Evolutionary conservation across 1,140 invertebrate species (phyloP).

Genomic region (Lordiphosa clarofinis): DNA sequence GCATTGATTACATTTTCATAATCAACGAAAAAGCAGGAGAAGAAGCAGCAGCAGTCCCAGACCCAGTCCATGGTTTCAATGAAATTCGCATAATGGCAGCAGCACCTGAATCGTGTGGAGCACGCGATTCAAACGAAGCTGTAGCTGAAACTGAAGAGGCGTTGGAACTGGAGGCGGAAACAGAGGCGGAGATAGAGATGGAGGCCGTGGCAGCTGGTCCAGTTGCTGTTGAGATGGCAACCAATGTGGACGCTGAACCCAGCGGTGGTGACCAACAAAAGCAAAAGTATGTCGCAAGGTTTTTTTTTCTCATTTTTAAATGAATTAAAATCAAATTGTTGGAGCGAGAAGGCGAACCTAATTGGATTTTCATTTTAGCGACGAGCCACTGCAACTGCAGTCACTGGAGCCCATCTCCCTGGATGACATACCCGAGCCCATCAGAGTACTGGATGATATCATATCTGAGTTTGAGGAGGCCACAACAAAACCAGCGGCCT

Average conservation of each 20-base stretch:
- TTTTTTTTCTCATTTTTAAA: slow-evolving; percentile 12
- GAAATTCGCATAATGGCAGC: slow-evolving; percentile 68
- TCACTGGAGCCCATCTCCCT: slow-evolving; percentile 60
- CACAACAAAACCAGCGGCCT: slow-evolving; percentile 79
- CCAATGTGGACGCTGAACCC: slow-evolving; percentile 16
- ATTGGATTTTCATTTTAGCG: slow-evolving; percentile 38
- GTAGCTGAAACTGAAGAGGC: slow-evolving; percentile 23
- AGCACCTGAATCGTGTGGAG: slow-evolving; percentile 63
- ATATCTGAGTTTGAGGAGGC: slow-evolving; percentile 92
- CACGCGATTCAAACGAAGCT: slow-evolving; percentile 54
- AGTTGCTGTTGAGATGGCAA: slow-evolving; percentile 24
- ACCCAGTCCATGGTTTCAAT: slow-evolving; percentile 46
- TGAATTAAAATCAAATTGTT: slow-evolving; percentile 31
- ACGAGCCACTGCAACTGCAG: slow-evolving; percentile 46
- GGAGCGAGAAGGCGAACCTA: slow-evolving; percentile 10
- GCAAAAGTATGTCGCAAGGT: slow-evolving; percentile 57
- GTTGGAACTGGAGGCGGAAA: slow-evolving; percentile 42
- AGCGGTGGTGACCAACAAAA: slow-evolving; percentile 42
- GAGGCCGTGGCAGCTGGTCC: slow-evolving; percentile 17
- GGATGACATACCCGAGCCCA: slow-evolving; percentile 82
- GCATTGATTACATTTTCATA: slow-evolving; percentile 65
- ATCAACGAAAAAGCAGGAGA: slow-evolving; percentile 33
- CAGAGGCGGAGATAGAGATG: slow-evolving; percentile 24
- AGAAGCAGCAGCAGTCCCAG: slow-evolving; percentile 20
- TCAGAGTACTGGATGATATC: slow-evolving; percentile 91